phyloP scores from a whole-genome alignment of 2,888 invertebrate species.

The Platerodrilus igneus region DNA sequence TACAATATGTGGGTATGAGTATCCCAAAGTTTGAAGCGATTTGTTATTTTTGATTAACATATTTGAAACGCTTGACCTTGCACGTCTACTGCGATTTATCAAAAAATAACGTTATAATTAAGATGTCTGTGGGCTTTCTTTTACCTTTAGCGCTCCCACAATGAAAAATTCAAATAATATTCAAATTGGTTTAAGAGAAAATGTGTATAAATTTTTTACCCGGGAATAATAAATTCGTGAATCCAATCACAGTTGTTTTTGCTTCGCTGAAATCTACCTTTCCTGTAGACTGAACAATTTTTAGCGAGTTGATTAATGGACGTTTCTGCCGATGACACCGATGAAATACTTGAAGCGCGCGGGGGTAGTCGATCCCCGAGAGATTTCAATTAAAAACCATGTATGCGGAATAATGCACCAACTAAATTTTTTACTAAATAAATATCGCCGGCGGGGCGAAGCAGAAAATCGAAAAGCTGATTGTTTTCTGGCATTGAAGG shows the following conservation, averaged over 20 bases:
- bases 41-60: constrained; percentile 30
- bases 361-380: constrained; percentile 37
- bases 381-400: constrained; percentile 52
- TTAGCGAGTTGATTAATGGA: constrained; percentile 48
- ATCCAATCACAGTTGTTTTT: constrained; percentile 43
- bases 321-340: constrained; percentile 49
- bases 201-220: not conserved
- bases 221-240: constrained; percentile 4
- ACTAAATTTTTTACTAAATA: no score
- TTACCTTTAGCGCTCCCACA: constrained; percentile 18
- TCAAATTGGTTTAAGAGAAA: no score
- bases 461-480: constrained; percentile 26
- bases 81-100: constrained; percentile 25
- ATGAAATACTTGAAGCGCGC: constrained; percentile 46
- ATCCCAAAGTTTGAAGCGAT: constrained; percentile 21
- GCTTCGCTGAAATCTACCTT: constrained; percentile 47
- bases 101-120: constrained; percentile 26
- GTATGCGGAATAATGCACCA: constrained; percentile 50
- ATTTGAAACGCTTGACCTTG: constrained; percentile 25
- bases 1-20: constrained; percentile 10
- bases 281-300: constrained; percentile 49
- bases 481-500: constrained; percentile 31
- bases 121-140: constrained; percentile 19
- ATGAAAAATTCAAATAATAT: constrained; percentile 31
- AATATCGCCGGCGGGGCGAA: no score